Evolutionary conservation across 2,113 vertebrate species (phyloP).

Genomic region (Pterocles burchelli): DNA sequence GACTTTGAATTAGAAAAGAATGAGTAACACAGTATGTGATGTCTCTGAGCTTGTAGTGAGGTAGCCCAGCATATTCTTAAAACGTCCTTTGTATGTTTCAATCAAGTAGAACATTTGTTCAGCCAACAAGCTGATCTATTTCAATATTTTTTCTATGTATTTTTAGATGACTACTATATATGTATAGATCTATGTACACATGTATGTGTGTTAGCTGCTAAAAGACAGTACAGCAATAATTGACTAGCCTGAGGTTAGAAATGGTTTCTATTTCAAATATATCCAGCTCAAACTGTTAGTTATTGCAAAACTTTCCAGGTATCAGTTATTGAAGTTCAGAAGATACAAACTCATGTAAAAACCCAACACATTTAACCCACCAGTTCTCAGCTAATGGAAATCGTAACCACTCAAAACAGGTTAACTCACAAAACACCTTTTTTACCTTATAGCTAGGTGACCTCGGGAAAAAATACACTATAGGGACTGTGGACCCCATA

Average conservation of each 20-base stretch:
- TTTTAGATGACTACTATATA: not conserved
- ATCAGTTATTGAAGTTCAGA: not conserved
- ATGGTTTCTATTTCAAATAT: not conserved
- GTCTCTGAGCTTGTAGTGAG: not conserved
- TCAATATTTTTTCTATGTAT: not conserved
- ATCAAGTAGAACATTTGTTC: not conserved
- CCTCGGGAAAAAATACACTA: not conserved
- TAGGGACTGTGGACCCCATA: too few species aligned
- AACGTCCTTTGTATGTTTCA: not conserved
- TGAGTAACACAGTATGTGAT: not conserved
- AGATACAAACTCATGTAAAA: not conserved
- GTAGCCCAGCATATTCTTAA: not conserved
- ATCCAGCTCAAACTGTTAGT: not conserved
- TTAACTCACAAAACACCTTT: not conserved
- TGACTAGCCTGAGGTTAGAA: not conserved
- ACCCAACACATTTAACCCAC: not conserved
- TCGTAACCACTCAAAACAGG: not conserved
- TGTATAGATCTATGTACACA: not conserved
- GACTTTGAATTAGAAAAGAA: slow-evolving; percentile 21
- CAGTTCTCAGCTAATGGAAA: not conserved
- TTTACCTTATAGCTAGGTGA: not conserved
- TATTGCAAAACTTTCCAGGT: not conserved
- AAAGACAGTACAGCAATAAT: not conserved
- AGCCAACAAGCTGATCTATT: not conserved
- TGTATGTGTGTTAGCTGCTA: not conserved